Conservation (phyloP, 2,113 vertebrate species). For the Bagarius yarrelli region DNA sequence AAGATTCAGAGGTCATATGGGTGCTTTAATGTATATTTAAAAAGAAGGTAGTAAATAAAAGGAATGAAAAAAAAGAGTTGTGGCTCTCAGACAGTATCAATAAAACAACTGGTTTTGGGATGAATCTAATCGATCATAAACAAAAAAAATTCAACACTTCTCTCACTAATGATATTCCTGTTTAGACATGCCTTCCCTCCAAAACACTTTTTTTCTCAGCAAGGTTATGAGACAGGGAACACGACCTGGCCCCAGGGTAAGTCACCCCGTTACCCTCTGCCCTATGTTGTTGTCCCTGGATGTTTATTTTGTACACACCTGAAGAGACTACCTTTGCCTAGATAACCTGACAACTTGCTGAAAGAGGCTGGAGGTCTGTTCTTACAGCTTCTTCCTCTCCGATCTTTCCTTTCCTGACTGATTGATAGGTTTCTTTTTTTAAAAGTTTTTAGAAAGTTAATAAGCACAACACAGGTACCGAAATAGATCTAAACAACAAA, state of each 20-base stretch:
- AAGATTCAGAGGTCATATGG: conserved; percentile 60
- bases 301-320: conserved; percentile 78
- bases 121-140: not conserved
- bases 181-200: conserved; percentile 64
- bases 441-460: not conserved
- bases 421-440: not conserved
- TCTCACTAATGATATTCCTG: conserved; percentile 50
- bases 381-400: not conserved
- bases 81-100: conserved; percentile 49
- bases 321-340: conserved; percentile 59
- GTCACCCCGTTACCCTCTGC: conserved; percentile 42
- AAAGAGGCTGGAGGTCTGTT: conserved; percentile 49
- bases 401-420: conserved; percentile 17
- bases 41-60: conserved; percentile 62
- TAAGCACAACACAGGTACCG: not conserved
- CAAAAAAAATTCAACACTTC: conserved; percentile 4
- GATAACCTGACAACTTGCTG: conserved; percentile 62
- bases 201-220: conserved; percentile 73
- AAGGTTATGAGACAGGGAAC: conserved; percentile 67
- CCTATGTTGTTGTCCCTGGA: conserved; percentile 46
- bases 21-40: conserved; percentile 67
- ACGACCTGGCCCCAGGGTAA: conserved; percentile 68
- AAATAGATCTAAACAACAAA: not conserved
- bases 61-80: conserved; percentile 62
- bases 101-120: not conserved